Conservation (phyloP, 2,113 vertebrate genomes). For the Eptesicus fuscus region DNA sequence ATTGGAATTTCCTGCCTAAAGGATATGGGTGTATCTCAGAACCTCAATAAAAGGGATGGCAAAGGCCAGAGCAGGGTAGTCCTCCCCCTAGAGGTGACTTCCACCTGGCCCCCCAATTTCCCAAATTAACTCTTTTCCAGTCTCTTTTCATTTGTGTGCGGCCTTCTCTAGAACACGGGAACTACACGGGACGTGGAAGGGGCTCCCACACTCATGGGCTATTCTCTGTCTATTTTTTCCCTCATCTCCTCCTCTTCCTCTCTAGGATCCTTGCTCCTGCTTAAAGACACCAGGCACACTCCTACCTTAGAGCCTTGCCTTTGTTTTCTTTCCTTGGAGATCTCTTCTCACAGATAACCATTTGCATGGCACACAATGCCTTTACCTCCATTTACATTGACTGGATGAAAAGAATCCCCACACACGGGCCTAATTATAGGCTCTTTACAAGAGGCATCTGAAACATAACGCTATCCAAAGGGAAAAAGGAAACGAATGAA, state of each 20-base stretch:
- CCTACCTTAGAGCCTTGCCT: not conserved
- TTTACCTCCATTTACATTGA: not conserved
- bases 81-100: too few relatives aligned
- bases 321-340: not conserved
- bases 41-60: too few relatives aligned
- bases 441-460: not conserved
- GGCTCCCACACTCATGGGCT: too few relatives aligned
- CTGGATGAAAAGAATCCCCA: not conserved
- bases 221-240: not conserved
- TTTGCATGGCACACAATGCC: not conserved
- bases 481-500: not conserved
- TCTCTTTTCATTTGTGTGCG: too few relatives aligned
- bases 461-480: not conserved
- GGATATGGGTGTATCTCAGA: too few relatives aligned
- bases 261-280: not conserved
- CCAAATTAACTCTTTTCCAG: too few relatives aligned
- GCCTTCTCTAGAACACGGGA: too few relatives aligned
- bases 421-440: not conserved
- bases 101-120: too few relatives aligned
- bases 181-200: too few relatives aligned
- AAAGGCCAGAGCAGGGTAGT: too few relatives aligned
- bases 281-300: not conserved
- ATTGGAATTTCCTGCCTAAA: too few relatives aligned
- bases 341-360: not conserved
- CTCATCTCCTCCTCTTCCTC: not conserved